Base-by-base conservation (phyloP, 2,113 vertebrate species). In the Pipa parva region DNA sequence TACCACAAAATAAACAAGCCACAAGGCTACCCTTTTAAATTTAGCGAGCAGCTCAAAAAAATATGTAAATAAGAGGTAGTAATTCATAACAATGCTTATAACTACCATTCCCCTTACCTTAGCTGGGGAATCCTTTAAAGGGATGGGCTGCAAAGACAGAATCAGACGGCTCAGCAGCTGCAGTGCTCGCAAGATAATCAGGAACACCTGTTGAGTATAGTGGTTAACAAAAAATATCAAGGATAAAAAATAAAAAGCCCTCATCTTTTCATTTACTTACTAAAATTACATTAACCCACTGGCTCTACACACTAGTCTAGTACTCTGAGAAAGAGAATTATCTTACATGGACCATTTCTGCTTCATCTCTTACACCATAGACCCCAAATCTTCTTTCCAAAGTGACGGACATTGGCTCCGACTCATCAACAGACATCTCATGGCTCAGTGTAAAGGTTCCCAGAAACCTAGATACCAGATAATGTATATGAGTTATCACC, bases 281-380 rank as follows among this genome's bases (percentile, higher is more conserved):
- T 7, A n/a, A 28, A 12, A 21, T 61, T 62, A 0, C 5, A 7
- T 4, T 1, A 4, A 58, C 11, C 28, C 15, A 21, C 52, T 1
- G 70, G 31, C 45, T 18, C 33, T 17, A 13, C 22, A 66, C 17
- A 36, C 13, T 24, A 18, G n/a, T 3, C 12, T 42, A 11, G 4
- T n/a, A n/a, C n/a, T n/a, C n/a, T n/a, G n/a, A n/a, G n/a, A 17
- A 56, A 4, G 6, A 56, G n/a, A 13, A 11, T 36, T 5, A 28
- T 24, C 95, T 80, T 74, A 99, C 97, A 3, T 92, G 88, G 57
- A 94, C 94, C 88, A 99, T 81, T 69, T 98, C 95, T 63, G 93
- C 84, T 3, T 89, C 88, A 75, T 90, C 80, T 48, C 74, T 84
- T 0, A 81, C 92, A 8, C 94, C 87, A 1, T 91, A 88, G 71